Evolutionary conservation across 2,888 invertebrate species (phyloP), one percentile per base, ranked within the genome.

Genomic region (Scrobipalpa costella): DNA sequence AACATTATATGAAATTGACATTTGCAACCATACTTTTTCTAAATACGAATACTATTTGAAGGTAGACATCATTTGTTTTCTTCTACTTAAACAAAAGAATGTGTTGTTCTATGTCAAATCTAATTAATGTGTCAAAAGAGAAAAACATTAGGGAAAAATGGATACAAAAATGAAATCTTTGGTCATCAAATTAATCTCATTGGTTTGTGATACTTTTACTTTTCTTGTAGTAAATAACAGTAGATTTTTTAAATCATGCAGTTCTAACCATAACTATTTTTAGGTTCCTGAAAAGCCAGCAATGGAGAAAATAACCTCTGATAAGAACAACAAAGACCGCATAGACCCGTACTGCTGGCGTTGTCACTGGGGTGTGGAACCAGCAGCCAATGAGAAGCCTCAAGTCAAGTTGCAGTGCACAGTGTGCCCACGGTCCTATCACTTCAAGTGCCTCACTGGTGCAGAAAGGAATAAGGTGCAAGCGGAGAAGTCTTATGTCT

Each of bases 311-410:
- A 21, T 27, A 9, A 52, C 50, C 8, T 5, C 11, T 13, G 21
- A 52, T 2, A 21, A 9, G 5, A 21, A 21, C 21, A 21, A 21
- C 19, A 21, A 52, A 52, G 21, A 21, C 21, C 50, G 50, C 13
- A 9, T 21, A 13, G 97, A 98, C 83, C 92, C 93, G 15, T 98
- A 95, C 83, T 99, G 98, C 84, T 99, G 98, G 98, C 92, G 96
- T 67, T 98, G 98, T 76, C 97, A 98, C 78, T 94, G 95, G 77
- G 94, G 95, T 57, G 92, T 92, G 1, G 93, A 93, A 34, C 84
- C 86, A 19, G 75, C 80, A n/a, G 78, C 89, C 15, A 83, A 75
- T 68, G 88, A 90, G 62, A 88, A 86, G 67, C 66, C 72, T 0
- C 85, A 84, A 62, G 67, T 79, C 7, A 84, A 89, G 2, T 84